Conservation (phyloP, 2,113 vertebrate genomes). For the Coptodon rendalli region DNA sequence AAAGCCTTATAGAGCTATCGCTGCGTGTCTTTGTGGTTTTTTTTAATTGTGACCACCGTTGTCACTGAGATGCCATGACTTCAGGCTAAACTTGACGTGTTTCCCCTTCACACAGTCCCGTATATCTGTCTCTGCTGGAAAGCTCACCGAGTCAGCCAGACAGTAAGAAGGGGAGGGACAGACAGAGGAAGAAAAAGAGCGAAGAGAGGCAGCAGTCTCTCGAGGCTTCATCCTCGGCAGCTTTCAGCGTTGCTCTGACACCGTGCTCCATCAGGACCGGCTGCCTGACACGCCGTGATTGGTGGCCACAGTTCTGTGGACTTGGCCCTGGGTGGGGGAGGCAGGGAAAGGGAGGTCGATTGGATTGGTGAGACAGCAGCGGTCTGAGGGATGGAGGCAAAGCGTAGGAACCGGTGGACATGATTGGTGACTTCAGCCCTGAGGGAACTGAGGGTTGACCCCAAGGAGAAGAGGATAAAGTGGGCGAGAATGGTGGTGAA, state of each 20-base stretch:
- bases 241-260: conserved; percentile 68
- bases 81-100: neutral
- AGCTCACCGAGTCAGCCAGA: conserved; percentile 28
- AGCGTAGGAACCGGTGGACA: neutral
- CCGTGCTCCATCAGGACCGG: conserved; percentile 65
- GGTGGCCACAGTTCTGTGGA: conserved; percentile 52
- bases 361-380: neutral
- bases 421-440: conserved; percentile 33
- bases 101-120: neutral
- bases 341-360: neutral
- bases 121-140: conserved; percentile 18
- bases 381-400: conserved; percentile 24
- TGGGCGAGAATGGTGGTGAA: neutral
- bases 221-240: conserved; percentile 51
- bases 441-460: conserved; percentile 23
- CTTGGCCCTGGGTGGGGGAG: neutral
- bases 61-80: neutral
- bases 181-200: conserved; percentile 3
- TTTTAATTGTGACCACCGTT: neutral
- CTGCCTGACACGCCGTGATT: conserved; percentile 70
- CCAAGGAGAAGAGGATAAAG: neutral
- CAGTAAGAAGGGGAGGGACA: conserved; percentile 15
- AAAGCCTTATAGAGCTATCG: neutral
- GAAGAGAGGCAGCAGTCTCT: conserved; percentile 42
- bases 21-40: neutral